Evolutionary conservation across 2,113 vertebrate species (phyloP), one percentile per base, ranked within the genome.

Genomic region (Platichthys flesus): DNA sequence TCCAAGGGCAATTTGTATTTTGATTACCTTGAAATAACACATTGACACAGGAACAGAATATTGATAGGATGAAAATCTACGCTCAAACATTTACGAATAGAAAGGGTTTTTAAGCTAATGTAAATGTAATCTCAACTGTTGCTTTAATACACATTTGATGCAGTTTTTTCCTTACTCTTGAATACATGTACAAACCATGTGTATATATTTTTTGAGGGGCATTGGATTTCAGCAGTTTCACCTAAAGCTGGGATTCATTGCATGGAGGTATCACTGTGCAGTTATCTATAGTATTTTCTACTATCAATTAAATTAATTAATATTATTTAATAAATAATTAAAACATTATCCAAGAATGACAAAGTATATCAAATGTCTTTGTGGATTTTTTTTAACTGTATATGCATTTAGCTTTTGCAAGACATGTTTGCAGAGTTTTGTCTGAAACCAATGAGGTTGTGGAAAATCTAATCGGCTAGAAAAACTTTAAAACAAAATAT

Each of bases 401-500:
- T 15, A 10, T 56, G 9, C 9, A 61, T 76, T 35, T 15, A 42
- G 60, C 9, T 21, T 70, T 26, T 69, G 26, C 18, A 21, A 2
- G 15, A 21, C 57, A 3, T 16, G 42, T 66, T 55, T 45, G 0
- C 1, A 35, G 1, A 49, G 9, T 21, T 47, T 60, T 18, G 24
- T 51, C 6, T 51, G 1, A 45, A 76, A 42, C 35, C 6, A 40
- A 13, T 24, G 10, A 15, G 21, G 37, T 45, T 52, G 47, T 40
- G 23, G 26, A 28, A 56, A 64, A 65, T 20, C 35, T 58, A 76
- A 80, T 67, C 8, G 40, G 26, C 26, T 35, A 77, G 28, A n/a
- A 64, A 74, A 81, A 40, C 26, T 52, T 76, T 61, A 2, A 42
- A 49, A 77, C 57, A 74, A 79, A 84, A 80, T 26, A 69, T 59